phyloP scores from a whole-genome alignment of 2,888 invertebrate genomes.

The Achlya flavicornis region DNA sequence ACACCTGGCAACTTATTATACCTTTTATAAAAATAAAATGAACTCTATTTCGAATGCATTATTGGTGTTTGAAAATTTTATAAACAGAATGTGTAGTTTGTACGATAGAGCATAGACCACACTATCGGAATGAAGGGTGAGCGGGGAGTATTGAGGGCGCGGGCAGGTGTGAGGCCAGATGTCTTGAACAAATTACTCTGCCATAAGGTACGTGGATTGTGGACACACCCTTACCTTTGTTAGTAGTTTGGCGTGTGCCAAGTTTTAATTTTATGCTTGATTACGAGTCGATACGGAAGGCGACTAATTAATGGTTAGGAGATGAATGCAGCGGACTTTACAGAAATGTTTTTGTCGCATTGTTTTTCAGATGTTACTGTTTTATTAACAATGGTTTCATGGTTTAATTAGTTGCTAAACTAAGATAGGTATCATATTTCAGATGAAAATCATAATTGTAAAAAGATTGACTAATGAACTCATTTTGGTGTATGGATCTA shows the following conservation, averaged over 20 bases:
- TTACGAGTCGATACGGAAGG: slow-evolving; percentile 66
- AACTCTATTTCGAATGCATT: slow-evolving; percentile 42
- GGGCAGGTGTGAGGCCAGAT: slow-evolving; percentile 82
- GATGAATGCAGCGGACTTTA: slow-evolving; percentile 59
- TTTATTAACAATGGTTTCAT: background rate
- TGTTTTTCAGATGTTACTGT: slow-evolving; percentile 27
- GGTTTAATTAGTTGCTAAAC: no score
- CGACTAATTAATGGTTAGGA: slow-evolving; percentile 78
- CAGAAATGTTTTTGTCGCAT: slow-evolving; percentile 45
- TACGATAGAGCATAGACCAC: slow-evolving; percentile 26
- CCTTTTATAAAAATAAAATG: slow-evolving; percentile 30
- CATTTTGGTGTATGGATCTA: no score
- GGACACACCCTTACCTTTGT: slow-evolving; percentile 78
- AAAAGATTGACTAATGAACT: no score
- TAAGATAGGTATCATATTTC: no score
- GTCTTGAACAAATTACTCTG: slow-evolving; percentile 82
- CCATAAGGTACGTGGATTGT: slow-evolving; percentile 78
- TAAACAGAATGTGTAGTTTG: slow-evolving; percentile 26
- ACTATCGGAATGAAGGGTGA: slow-evolving; percentile 65
- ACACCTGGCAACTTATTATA: slow-evolving; percentile 42
- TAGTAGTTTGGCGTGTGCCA: slow-evolving; percentile 79
- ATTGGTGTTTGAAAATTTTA: slow-evolving; percentile 25
- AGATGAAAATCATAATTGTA: no score
- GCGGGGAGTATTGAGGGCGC: slow-evolving; percentile 49
- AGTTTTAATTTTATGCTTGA: slow-evolving; percentile 84